Percentiles rank a stretch among this genome's conserved stretches.
Evolutionary conservation across 2,888 invertebrate genomes (phyloP).

Genomic region (Nymphalis polychloros): DNA sequence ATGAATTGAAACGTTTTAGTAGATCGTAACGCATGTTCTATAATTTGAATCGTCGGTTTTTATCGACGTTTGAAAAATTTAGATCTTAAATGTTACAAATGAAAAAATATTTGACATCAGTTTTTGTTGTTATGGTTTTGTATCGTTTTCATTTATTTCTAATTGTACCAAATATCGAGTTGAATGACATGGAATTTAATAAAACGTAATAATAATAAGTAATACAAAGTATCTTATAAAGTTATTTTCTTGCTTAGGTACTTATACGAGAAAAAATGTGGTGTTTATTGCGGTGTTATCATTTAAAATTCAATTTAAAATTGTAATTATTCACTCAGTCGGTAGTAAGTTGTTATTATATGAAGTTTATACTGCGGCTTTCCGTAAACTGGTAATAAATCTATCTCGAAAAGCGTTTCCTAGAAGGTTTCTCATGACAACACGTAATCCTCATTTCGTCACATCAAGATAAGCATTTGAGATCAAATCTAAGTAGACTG

Average conservation of each 20-base stretch:
- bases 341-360: background rate
- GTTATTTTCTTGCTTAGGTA: too few species aligned
- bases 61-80: background rate
- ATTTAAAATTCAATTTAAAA: conserved; percentile 6
- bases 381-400: conserved; percentile 24
- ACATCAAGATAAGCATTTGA: conserved; percentile 28
- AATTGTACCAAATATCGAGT: too few species aligned
- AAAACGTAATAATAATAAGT: too few species aligned
- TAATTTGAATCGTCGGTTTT: conserved; percentile 7
- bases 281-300: background rate
- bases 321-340: background rate
- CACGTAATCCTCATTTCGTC: conserved; percentile 35
- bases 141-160: too few species aligned
- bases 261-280: background rate
- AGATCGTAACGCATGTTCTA: conserved; percentile 22
- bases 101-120: background rate
- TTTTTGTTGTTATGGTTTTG: too few species aligned
- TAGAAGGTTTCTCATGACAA: conserved; percentile 29
- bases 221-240: too few species aligned
- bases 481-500: conserved; percentile 11
- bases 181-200: too few species aligned
- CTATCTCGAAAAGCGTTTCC: conserved; percentile 24
- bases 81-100: too few species aligned
- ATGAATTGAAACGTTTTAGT: conserved; percentile 18
- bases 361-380: conserved; percentile 8